These are phyloP conservation scores for Cheilosia urbana DNA, from an alignment of 2,888 invertebrate species.

Conservation along the genomic window DNA sequence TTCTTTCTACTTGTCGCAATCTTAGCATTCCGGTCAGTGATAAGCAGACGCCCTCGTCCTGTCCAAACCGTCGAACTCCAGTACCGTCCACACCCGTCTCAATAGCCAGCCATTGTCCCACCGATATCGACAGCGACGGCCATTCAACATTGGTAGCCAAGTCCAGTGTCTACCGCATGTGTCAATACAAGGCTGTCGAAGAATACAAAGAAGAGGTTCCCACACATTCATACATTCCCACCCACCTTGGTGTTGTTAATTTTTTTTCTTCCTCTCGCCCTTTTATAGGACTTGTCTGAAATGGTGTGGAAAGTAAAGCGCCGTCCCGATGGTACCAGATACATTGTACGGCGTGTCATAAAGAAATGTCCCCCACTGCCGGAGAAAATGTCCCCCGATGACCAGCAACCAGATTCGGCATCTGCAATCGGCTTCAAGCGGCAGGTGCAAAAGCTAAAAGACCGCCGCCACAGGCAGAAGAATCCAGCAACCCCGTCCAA, in stretches of 20 bases:
- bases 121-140: slow-evolving; percentile 56
- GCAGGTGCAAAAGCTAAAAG: slow-evolving; percentile 25
- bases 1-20: slow-evolving; percentile 7
- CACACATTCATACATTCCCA: neutral
- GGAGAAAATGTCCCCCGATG: neutral
- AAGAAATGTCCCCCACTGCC: slow-evolving; percentile 4
- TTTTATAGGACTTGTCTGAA: slow-evolving; percentile 76
- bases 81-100: slow-evolving; percentile 40
- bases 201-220: slow-evolving; percentile 52
- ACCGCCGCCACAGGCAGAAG: slow-evolving; percentile 30
- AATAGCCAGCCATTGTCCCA: slow-evolving; percentile 8
- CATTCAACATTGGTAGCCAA: slow-evolving; percentile 60
- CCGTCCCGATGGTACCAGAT: slow-evolving; percentile 58
- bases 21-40: neutral
- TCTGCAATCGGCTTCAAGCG: slow-evolving; percentile 21
- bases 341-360: slow-evolving; percentile 52
- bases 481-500: slow-evolving; percentile 48
- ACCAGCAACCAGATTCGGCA: slow-evolving; percentile 3
- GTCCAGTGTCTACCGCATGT: slow-evolving; percentile 50
- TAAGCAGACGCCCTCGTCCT: neutral
- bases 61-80: neutral
- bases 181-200: slow-evolving; percentile 32
- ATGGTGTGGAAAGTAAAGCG: slow-evolving; percentile 64
- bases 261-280: slow-evolving; percentile 76
- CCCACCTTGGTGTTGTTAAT: slow-evolving; percentile 57